phyloP scores from a whole-genome alignment of 2,797 vertebrate genomes.

The Gobio occitaniae region DNA sequence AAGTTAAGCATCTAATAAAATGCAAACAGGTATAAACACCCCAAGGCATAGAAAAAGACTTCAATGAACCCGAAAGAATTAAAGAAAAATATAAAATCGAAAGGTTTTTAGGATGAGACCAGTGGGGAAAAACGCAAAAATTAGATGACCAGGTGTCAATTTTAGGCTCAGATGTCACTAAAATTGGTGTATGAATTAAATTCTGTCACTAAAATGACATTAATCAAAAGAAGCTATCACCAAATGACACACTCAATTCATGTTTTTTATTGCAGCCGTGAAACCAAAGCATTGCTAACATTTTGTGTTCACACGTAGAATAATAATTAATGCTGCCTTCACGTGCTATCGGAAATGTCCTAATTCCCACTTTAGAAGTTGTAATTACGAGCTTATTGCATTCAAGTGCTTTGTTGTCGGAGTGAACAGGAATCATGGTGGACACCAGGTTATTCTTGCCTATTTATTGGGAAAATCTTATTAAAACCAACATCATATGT shows the following conservation, averaged over 20 bases:
- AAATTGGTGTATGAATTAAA: background rate
- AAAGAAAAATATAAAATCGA: background rate
- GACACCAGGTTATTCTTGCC: too few relatives aligned
- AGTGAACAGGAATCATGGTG: too few relatives aligned
- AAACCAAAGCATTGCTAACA: background rate
- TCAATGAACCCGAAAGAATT: slow-evolving; percentile 2
- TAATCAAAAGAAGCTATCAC: background rate
- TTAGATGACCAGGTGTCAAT: background rate
- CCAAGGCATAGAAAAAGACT: background rate
- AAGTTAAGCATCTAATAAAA: slow-evolving; percentile 40
- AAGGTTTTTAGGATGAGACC: slow-evolving; percentile 3
- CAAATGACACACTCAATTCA: background rate
- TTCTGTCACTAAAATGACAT: background rate
- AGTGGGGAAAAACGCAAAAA: background rate
- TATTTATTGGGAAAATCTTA: too few relatives aligned
- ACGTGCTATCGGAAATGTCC: too few relatives aligned
- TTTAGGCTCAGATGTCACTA: background rate
- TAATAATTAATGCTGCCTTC: background rate
- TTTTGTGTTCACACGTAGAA: background rate
- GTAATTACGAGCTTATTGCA: too few relatives aligned
- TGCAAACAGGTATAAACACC: slow-evolving; percentile 33
- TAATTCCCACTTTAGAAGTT: too few relatives aligned
- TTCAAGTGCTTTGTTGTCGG: too few relatives aligned
- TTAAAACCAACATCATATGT: too few relatives aligned
- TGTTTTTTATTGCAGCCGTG: background rate